These are phyloP conservation scores for Lepidochitona cinerea DNA, from an alignment of 2,888 invertebrate species.

Conservation along the genomic window DNA sequence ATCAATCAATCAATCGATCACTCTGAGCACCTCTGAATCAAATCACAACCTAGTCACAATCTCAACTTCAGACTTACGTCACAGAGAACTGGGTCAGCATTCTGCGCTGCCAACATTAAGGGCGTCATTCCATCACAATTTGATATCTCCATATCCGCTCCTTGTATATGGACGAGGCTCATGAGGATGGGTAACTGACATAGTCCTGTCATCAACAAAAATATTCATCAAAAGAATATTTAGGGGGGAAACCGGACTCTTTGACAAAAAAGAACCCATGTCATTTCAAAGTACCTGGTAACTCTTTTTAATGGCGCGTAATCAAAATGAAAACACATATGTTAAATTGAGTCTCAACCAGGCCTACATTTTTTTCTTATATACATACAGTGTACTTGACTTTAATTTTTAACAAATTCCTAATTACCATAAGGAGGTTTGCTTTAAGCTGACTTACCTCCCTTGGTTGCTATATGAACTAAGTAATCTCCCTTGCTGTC, in stretches of 20 bases:
- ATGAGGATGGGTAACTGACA: conserved; percentile 53
- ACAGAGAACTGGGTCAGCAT: conserved; percentile 54
- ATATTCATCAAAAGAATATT: neutral
- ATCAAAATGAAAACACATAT: too few relatives aligned
- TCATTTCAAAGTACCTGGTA: too few relatives aligned
- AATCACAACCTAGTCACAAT: neutral
- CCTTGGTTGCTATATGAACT: conserved; percentile 50
- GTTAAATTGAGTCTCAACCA: too few relatives aligned
- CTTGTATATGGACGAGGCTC: conserved; percentile 51
- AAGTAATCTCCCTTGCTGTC: conserved; percentile 58
- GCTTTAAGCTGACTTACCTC: conserved; percentile 48
- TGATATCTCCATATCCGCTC: conserved; percentile 56
- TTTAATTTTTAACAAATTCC: too few relatives aligned
- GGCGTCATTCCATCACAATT: conserved; percentile 58
- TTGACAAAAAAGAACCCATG: too few relatives aligned
- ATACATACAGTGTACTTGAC: too few relatives aligned
- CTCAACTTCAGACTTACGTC: conserved; percentile 45
- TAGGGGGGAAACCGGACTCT: neutral
- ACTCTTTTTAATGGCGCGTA: too few relatives aligned
- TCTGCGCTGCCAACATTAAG: conserved; percentile 56
- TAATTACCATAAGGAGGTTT: too few relatives aligned
- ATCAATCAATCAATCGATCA: too few relatives aligned
- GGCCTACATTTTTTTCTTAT: too few relatives aligned
- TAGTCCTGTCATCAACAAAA: conserved; percentile 47
- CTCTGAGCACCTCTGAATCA: too few relatives aligned